A percentile compares a stretch with the other conserved stretches of the same genome.
Conservation (phyloP, 2,888 invertebrate genomes). For the Yponomeuta sedellus region DNA sequence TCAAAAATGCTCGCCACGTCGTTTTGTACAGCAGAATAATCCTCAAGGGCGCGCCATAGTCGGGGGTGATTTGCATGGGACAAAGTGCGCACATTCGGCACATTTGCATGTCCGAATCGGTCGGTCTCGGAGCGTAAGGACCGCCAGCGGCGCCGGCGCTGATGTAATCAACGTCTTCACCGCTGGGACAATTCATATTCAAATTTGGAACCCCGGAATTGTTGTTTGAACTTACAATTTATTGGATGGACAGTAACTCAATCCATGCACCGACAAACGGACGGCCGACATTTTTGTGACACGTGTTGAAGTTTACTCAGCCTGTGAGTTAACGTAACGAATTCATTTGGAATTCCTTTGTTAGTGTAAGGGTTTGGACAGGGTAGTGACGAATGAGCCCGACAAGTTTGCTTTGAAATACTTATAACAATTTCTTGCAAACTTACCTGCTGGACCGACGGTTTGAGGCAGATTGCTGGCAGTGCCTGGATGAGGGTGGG, state of each 20-base stretch:
- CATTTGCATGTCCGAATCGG: slow-evolving; percentile 64
- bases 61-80: slow-evolving; percentile 60
- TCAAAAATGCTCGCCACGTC: slow-evolving; percentile 59
- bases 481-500: no score
- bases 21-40: slow-evolving; percentile 47
- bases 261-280: slow-evolving; percentile 36
- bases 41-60: slow-evolving; percentile 68
- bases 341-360: slow-evolving; percentile 1
- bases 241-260: slow-evolving; percentile 28
- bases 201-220: slow-evolving; percentile 52
- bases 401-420: no score
- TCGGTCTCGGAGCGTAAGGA: background rate
- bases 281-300: slow-evolving; percentile 31
- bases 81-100: slow-evolving; percentile 49
- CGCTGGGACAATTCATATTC: slow-evolving; percentile 51
- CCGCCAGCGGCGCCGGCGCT: slow-evolving; percentile 34
- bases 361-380: background rate
- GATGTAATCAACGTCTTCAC: slow-evolving; percentile 57
- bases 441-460: no score
- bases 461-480: no score
- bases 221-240: slow-evolving; percentile 49
- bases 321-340: slow-evolving; percentile 26
- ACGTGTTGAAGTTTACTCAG: slow-evolving; percentile 58
- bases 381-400: background rate
- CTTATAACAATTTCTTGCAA: no score